Evolutionary conservation across 1,140 invertebrate genomes (phyloP), one percentile per base, ranked within the genome.

Genomic region (Choristoneura fumiferana): DNA sequence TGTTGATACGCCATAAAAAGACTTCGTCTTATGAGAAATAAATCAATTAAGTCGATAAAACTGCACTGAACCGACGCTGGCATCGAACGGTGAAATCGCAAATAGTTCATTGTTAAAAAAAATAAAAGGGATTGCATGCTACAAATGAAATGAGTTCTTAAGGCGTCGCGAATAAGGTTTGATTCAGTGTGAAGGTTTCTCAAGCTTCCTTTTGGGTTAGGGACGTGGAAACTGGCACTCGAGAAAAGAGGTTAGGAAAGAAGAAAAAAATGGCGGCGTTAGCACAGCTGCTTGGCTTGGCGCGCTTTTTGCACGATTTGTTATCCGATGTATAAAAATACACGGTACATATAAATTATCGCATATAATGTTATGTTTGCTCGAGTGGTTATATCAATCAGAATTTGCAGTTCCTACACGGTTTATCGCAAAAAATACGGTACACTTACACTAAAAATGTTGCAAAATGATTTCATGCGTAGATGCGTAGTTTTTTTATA

Each of bases 201-300:
- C 22, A 29, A 29, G 22, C 22, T 29, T 29, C 22, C 22, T 33
- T 14, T 49, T 29, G 22, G 43, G 40, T 45, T 45, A 10, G 43
- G 33, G 29, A 12, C 33, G 35, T 54, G 64, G 45, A 66, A 66
- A 62, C 63, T 60, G 54, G 58, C 63, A 60, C 54, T 58, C 64
- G 57, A 65, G 62, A 60, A 36, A 63, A 66, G 61, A 58, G 60
- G 55, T 34, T 12, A 33, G 36, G 34, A 58, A 65, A 60, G 53
- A 60, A 49, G n/a, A n/a, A 49, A 49, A 34, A 54, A 15, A 54
- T 36, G 52, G 52, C 52, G 45, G 52, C 62, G 65, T 58, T 61
- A 29, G 59, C 39, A 65, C 67, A 69, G 67, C 67, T 69, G 67
- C 36, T 57, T n/a, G n/a, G n/a, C n/a, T n/a, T 60, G 17, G 40